Evolutionary conservation across 2,113 vertebrate species (phyloP).

Genomic region (Ailurus styani): DNA sequence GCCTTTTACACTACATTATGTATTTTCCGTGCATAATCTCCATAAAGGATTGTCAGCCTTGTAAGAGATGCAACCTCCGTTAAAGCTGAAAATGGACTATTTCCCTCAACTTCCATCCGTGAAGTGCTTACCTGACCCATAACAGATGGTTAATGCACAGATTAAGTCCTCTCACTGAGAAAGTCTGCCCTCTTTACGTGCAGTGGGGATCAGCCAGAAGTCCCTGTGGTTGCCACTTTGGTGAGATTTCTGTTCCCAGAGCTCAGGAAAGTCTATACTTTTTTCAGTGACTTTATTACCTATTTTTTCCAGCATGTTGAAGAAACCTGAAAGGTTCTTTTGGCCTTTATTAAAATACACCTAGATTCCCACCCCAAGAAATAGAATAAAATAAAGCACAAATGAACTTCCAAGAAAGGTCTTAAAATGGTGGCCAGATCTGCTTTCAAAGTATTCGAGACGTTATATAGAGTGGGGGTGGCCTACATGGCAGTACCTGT

Average conservation of each 20-base stretch:
- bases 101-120: neutral
- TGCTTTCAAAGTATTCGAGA: neutral
- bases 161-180: neutral
- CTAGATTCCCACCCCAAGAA: neutral
- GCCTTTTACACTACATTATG: neutral
- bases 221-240: neutral
- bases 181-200: neutral
- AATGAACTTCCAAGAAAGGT: neutral
- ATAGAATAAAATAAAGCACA: neutral
- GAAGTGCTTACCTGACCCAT: neutral
- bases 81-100: neutral
- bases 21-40: neutral
- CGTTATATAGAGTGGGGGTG: neutral
- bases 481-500: neutral
- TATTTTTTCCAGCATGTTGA: neutral
- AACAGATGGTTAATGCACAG: neutral
- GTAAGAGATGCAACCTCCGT: neutral
- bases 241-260: neutral
- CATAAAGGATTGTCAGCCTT: neutral
- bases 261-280: neutral
- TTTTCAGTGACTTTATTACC: neutral
- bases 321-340: neutral
- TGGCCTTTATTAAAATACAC: neutral
- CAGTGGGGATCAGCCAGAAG: neutral
- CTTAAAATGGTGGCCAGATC: neutral